Conservation (phyloP, 2,113 vertebrate genomes). For the Etheostoma spectabile region DNA sequence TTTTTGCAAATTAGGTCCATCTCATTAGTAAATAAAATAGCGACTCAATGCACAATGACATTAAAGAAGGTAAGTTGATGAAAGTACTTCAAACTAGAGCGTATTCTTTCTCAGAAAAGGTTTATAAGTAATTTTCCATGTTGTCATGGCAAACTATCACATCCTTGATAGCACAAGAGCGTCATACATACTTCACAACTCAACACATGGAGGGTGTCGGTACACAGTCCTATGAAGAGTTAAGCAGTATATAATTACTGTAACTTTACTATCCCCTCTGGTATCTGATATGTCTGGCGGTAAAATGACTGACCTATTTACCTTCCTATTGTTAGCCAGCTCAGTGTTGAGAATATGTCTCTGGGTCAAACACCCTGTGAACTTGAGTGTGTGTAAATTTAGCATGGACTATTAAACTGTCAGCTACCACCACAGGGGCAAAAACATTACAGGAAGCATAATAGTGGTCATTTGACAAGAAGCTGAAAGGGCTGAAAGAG, state of each 20-base stretch:
- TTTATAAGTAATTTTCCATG: slow-evolving; percentile 4
- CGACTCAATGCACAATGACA: not conserved
- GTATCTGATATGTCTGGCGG: slow-evolving; percentile 62
- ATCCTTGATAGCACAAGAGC: not conserved
- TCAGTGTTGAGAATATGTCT: slow-evolving; percentile 54
- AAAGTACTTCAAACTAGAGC: slow-evolving; percentile 1
- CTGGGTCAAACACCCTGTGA: slow-evolving; percentile 57
- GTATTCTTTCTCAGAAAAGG: not conserved
- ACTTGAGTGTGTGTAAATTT: slow-evolving; percentile 37
- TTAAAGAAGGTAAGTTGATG: not conserved
- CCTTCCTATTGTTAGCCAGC: slow-evolving; percentile 56
- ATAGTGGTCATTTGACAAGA: slow-evolving; percentile 27
- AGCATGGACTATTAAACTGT: slow-evolving; percentile 54
- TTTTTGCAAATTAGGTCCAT: not conserved
- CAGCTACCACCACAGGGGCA: slow-evolving; percentile 1
- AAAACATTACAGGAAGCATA: slow-evolving; percentile 7
- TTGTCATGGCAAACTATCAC: not conserved
- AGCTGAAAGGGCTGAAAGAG: slow-evolving; percentile 28
- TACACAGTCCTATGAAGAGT: slow-evolving; percentile 10
- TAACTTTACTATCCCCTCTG: slow-evolving; percentile 37
- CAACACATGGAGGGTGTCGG: not conserved
- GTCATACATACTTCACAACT: slow-evolving; percentile 3
- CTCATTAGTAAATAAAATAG: slow-evolving; percentile 8
- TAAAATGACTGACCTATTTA: slow-evolving; percentile 65
- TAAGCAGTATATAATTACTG: slow-evolving; percentile 63